A percentile compares a stretch with the other conserved stretches of the same genome.
Conservation (phyloP, 2,888 invertebrate genomes). For the Epinotia bilunana region DNA sequence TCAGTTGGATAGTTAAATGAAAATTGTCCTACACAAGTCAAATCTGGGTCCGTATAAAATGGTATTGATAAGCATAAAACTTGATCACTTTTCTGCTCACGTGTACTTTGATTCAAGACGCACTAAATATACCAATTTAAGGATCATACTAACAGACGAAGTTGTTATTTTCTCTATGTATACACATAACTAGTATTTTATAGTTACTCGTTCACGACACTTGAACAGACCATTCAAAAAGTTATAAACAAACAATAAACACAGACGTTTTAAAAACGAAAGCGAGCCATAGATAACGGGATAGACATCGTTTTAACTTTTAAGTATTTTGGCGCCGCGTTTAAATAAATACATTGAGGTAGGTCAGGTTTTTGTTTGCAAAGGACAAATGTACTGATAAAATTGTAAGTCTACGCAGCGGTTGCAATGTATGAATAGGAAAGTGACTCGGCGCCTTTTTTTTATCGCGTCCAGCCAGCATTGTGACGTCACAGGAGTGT, state of each 20-base stretch:
- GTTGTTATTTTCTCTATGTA: constrained; percentile 28
- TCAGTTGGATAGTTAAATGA: too few relatives aligned
- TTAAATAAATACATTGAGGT: constrained; percentile 26
- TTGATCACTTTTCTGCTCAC: constrained; percentile 15
- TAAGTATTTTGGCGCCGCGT: constrained; percentile 38
- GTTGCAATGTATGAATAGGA: constrained; percentile 19
- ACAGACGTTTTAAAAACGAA: constrained; percentile 33
- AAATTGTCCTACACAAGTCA: too few relatives aligned
- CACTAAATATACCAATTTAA: constrained; percentile 14
- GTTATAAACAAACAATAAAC: constrained; percentile 32
- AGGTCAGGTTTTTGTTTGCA: constrained; percentile 24
- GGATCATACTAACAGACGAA: constrained; percentile 29
- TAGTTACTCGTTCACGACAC: constrained; percentile 39
- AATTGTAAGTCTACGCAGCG: constrained; percentile 16
- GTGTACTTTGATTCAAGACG: constrained; percentile 19
- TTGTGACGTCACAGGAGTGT: constrained; percentile 14
- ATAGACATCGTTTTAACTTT: constrained; percentile 1
- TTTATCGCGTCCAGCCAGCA: constrained; percentile 10
- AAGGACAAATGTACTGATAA: constrained; percentile 34
- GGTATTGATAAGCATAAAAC: not conserved
- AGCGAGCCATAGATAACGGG: constrained; percentile 26
- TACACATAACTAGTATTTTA: constrained; percentile 37
- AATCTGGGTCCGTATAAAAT: not conserved
- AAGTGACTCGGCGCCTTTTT: constrained; percentile 30
- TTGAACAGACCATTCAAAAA: constrained; percentile 17